Evolutionary conservation across 2,113 vertebrate species (phyloP), one percentile per base, ranked within the genome.

Genomic region (Dendropsophus ebraccatus): DNA sequence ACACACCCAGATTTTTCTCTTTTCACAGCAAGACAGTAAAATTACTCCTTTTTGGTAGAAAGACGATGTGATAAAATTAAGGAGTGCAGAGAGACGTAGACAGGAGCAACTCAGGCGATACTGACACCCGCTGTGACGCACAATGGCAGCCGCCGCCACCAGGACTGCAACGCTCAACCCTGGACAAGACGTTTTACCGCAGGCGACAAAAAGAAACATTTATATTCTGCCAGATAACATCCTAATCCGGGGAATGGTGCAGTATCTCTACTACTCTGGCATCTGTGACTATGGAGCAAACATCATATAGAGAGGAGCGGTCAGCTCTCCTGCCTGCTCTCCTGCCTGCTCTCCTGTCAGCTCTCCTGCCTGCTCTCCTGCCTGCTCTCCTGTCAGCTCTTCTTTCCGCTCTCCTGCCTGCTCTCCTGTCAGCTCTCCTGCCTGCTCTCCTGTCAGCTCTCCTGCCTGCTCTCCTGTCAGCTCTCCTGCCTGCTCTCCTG

Each of bases 1-100:
- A 45, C 23, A 80, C 77, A 80, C 54, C 54, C 77, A 80, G n/a
- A n/a, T 62, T 79, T 80, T 80, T 54, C 77, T 45, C 50, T 80
- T 80, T 80, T 37, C 76, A 79, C 30, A 58, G 76, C 52, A 58
- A 37, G 50, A 58, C 28, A 11, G 75, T 54, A 77, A 77, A 56
- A 77, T 76, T 30, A 52, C 32, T 79, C 50, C 14, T 79, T 80
- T 41, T 80, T 45, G 21, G 41, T 80, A 35, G 23, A 60, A 80
- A 62, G 54, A 60, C 21, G n/a, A 45, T 14, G 49, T 77, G 77
- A 80, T 80, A 60, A 45, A 62, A 56, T 60, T 54, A 79, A 37
- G 52, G 8, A 52, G 12, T 10, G 54, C 77, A 45, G 35, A 78
- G 2, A 45, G 54, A 41, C 14, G 45, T 4, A 60, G 77, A 50